Evolutionary conservation across 2,888 invertebrate species (phyloP).

Genomic region (Latrodectus elegans): DNA sequence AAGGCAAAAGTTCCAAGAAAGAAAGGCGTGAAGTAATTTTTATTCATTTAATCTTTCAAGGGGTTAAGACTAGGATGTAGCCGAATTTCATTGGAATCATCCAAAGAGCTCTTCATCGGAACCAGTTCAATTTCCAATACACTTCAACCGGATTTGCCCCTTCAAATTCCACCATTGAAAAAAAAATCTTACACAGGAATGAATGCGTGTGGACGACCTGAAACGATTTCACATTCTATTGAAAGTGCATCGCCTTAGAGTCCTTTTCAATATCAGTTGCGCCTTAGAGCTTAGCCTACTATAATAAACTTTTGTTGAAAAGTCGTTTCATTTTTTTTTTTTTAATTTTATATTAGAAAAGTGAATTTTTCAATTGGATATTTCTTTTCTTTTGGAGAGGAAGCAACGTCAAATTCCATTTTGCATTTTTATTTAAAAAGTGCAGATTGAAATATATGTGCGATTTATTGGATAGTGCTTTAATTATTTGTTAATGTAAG

Average conservation of each 20-base stretch:
- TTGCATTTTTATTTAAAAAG: no score
- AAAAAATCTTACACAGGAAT: constrained; percentile 41
- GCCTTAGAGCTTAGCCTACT: constrained; percentile 7
- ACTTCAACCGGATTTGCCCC: constrained; percentile 47
- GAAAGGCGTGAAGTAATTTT: constrained; percentile 61
- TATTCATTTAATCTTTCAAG: constrained; percentile 65
- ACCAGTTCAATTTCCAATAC: constrained; percentile 59
- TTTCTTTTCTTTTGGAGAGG: no score
- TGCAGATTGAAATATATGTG: no score
- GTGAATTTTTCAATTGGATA: no score
- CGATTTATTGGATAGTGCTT: no score
- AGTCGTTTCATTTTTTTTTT: no score
- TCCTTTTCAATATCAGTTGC: constrained; percentile 13
- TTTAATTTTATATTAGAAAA: no score
- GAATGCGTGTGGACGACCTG: neutral
- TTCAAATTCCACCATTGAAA: constrained; percentile 36
- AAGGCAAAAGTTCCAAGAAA: constrained; percentile 45
- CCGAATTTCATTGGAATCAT: constrained; percentile 45
- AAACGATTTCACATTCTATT: constrained; percentile 41
- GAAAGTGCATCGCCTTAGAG: constrained; percentile 18
- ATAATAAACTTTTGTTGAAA: constrained; percentile 14
- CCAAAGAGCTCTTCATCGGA: constrained; percentile 35
- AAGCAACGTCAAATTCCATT: neutral
- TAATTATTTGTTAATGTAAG: no score
- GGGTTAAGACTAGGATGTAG: constrained; percentile 53